Conservation (phyloP, 2,888 invertebrate genomes). For the Andrena camellia region DNA sequence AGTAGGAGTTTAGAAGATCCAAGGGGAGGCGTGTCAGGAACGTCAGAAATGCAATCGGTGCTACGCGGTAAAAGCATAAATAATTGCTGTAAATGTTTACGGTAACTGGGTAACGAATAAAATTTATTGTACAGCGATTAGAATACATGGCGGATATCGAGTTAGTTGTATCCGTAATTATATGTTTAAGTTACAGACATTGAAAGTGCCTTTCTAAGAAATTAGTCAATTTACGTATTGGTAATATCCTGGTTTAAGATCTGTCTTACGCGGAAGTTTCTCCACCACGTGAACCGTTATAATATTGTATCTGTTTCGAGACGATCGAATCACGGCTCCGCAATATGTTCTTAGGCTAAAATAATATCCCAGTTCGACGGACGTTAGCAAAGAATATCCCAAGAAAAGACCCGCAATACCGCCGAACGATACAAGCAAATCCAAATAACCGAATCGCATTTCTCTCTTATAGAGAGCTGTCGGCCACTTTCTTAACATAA, state of each 20-base stretch:
- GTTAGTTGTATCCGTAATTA: not conserved
- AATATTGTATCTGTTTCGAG: slow-evolving; percentile 53
- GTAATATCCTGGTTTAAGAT: slow-evolving; percentile 33
- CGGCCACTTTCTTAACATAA: slow-evolving; percentile 87
- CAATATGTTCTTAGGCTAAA: slow-evolving; percentile 91
- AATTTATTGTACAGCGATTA: too few relatives aligned
- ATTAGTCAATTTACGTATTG: slow-evolving; percentile 34
- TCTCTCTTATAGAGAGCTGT: slow-evolving; percentile 92
- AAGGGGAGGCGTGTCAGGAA: too few relatives aligned
- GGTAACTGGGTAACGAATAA: too few relatives aligned
- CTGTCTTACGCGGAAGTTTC: slow-evolving; percentile 21
- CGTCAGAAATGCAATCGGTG: too few relatives aligned
- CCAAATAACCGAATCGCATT: slow-evolving; percentile 94
- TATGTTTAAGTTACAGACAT: not conserved
- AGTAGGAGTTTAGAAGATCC: too few relatives aligned
- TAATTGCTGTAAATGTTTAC: too few relatives aligned
- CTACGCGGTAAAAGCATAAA: too few relatives aligned
- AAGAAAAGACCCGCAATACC: slow-evolving; percentile 88
- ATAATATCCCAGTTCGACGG: slow-evolving; percentile 92
- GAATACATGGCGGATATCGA: too few relatives aligned
- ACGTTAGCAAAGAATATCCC: slow-evolving; percentile 92
- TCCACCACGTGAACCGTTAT: slow-evolving; percentile 43
- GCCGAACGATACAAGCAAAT: slow-evolving; percentile 88
- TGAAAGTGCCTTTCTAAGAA: not conserved
- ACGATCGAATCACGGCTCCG: slow-evolving; percentile 74